Evolutionary conservation across 2,113 vertebrate genomes (phyloP), one percentile per base, ranked within the genome.

Genomic region (Callocephalon fimbriatum): DNA sequence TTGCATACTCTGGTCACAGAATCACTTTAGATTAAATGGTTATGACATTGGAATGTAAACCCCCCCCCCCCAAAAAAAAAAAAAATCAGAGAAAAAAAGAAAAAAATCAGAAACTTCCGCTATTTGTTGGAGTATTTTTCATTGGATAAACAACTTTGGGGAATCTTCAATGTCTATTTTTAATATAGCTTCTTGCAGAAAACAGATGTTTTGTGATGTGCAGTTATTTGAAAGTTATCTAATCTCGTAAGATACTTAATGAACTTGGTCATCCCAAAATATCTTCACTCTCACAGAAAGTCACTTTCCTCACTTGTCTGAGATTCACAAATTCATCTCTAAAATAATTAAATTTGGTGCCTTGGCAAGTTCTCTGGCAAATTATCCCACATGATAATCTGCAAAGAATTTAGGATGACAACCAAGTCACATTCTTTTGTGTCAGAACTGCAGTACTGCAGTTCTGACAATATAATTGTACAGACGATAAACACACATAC

Each of bases 241-340:
- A 77, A 38, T 78, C 54, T 88, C 42, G 78, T 79, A 12, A 79
- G 13, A 51, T 54, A 86, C 59, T 95, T 44, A 6, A 84, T 68
- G 2, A 77, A 54, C 12, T 93, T 91, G 29, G 21, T 83, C 16
- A 71, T 93, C 38, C 18, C 63, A 73, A 51, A 95, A 78, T 79
- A 86, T n/a, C 78, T 75, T 77, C 12, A 29, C 22, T 91, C 29
- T 50, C 45, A 82, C 16, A 73, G 37, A 71, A 94, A 61, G 22
- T 74, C 77, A 29, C 32, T 68, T 66, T 91, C 32, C 9, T 85
- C 53, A 15, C 54, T 50, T 10, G n/a, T 44, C 76, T 87, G 61
- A 78, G 61, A 93, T 79, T 88, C 37, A 94, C 58, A 95, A 93
- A 92, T 68, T 86, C 32, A 84, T 73, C 8, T 6, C 45, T 82